These are phyloP conservation scores for Coregonus ussuriensis DNA, from an alignment of 2,797 vertebrate species.

Conservation along the genomic window DNA sequence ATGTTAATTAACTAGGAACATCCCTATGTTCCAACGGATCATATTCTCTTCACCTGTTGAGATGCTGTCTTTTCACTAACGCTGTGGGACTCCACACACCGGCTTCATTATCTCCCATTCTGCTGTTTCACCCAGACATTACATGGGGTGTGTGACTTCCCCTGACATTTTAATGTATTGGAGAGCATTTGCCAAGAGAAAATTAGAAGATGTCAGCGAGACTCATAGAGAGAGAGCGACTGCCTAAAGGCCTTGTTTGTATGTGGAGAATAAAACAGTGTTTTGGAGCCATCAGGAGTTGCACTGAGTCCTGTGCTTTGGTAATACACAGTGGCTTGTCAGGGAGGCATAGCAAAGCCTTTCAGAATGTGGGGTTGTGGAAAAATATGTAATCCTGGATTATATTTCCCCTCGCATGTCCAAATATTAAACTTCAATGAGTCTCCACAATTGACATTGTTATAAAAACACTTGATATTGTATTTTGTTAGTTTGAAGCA, in stretches of 20 bases:
- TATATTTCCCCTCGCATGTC: not conserved
- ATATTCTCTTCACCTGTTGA: not conserved
- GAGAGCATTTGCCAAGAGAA: not conserved
- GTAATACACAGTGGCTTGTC: not conserved
- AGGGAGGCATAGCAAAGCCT: conserved; percentile 3
- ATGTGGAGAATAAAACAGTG: not conserved
- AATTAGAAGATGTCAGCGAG: conserved; percentile 1
- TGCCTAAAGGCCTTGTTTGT: not conserved
- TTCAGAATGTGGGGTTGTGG: not conserved
- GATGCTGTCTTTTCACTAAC: not conserved
- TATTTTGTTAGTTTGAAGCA: not conserved
- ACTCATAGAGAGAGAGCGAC: too few species aligned
- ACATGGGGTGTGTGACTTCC: not conserved
- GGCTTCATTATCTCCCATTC: not conserved
- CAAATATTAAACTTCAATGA: conserved; percentile 1
- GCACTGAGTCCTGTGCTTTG: not conserved
- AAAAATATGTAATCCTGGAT: conserved; percentile 6
- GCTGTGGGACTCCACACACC: not conserved
- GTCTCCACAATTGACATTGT: conserved; percentile 2
- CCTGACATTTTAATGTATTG: conserved; percentile 1
- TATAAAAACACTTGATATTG: not conserved
- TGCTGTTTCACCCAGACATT: not conserved
- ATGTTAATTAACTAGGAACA: conserved; percentile 7
- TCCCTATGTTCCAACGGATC: not conserved
- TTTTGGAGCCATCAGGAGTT: not conserved